Percentiles rank a stretch among this genome's conserved stretches.
Evolutionary conservation across 2,113 vertebrate genomes (phyloP).

Genomic region (Bos javanicus): DNA sequence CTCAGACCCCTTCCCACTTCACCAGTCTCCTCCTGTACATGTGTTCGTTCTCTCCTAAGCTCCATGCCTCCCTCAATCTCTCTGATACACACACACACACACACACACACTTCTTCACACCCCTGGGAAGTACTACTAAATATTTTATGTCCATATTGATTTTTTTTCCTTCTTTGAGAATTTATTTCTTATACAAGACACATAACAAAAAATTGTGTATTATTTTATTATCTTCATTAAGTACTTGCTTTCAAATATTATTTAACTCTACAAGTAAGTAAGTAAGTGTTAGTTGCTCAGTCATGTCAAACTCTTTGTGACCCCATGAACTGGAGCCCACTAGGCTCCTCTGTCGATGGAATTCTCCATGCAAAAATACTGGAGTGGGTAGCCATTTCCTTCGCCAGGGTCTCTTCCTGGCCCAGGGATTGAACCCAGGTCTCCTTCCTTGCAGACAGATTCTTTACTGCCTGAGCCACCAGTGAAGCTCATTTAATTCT

Average conservation of each 20-base stretch:
- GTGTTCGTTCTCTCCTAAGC: no score
- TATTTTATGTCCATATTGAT: neutral
- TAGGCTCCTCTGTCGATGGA: neutral
- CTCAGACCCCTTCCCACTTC: neutral
- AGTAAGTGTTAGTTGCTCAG: neutral
- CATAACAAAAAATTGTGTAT: neutral
- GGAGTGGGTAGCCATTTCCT: neutral
- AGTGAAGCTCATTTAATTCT: neutral
- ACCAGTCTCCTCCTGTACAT: neutral
- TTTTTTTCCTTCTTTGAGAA: neutral
- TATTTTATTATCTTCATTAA: constrained; percentile 18
- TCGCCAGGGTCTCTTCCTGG: neutral
- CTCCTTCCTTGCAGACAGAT: neutral
- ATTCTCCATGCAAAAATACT: neutral
- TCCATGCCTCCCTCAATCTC: neutral
- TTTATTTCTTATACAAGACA: neutral
- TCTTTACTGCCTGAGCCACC: neutral
- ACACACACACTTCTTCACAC: neutral
- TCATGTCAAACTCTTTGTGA: neutral
- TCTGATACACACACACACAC: neutral
- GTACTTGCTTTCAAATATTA: neutral
- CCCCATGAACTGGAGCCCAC: neutral
- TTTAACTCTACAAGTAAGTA: neutral
- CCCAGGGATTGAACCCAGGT: neutral
- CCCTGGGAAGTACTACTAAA: neutral